Conservation (phyloP, 2,888 invertebrate species). For the Nomada hirtipes region DNA sequence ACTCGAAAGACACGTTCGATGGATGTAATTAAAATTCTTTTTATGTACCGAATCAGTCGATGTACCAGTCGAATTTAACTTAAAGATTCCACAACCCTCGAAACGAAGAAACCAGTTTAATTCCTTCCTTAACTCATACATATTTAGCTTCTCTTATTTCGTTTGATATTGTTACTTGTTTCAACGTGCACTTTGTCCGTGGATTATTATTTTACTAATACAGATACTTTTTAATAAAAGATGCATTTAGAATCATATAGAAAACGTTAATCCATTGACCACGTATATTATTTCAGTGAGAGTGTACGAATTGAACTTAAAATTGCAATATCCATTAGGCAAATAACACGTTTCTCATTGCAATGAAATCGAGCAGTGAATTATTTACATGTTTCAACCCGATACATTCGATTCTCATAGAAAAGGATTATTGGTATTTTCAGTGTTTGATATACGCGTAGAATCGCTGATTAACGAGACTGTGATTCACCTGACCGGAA, state of each 20-base stretch:
- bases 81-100: constrained; percentile 19
- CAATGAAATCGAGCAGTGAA: too few species aligned
- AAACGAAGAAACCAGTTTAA: constrained; percentile 5
- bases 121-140: background rate
- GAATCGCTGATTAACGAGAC: constrained; percentile 9
- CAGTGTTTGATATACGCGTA: background rate
- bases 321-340: too few species aligned
- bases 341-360: too few species aligned
- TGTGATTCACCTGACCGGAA: background rate
- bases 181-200: too few species aligned
- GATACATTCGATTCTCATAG: background rate
- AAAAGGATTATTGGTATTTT: background rate
- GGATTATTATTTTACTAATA: too few species aligned
- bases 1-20: constrained; percentile 22
- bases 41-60: constrained; percentile 17
- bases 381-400: too few species aligned
- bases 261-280: too few species aligned
- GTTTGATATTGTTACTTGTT: background rate
- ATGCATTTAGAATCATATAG: too few species aligned
- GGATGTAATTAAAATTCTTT: constrained; percentile 58
- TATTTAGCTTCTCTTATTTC: constrained; percentile 6
- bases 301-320: too few species aligned
- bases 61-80: constrained; percentile 38
- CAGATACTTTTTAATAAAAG: too few species aligned
- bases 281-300: too few species aligned